phyloP scores from a whole-genome alignment of 2,888 invertebrate genomes.

The Ormyrus thymus region DNA sequence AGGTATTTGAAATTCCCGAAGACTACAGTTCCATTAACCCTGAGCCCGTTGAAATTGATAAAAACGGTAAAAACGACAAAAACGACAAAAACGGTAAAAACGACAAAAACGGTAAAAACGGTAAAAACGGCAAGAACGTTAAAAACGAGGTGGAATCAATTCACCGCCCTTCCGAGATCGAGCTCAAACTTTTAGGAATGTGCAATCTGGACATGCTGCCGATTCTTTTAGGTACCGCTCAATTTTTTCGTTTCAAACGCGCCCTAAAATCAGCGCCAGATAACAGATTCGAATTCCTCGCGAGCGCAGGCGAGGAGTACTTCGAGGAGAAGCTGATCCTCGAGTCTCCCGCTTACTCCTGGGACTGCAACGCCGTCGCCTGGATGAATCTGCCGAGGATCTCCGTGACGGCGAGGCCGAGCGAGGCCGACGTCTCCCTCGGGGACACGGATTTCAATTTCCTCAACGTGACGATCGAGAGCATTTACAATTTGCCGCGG shows the following conservation, averaged over 20 bases:
- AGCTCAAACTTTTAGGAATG: conserved; percentile 58
- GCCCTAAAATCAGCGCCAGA: too few species aligned
- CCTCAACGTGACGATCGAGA: conserved; percentile 65
- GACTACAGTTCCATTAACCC: neutral
- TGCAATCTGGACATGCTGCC: conserved; percentile 67
- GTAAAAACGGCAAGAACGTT: neutral
- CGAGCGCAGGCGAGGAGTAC: conserved; percentile 59
- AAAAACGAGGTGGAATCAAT: too few species aligned
- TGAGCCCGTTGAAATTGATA: too few species aligned
- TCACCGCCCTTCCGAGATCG: neutral
- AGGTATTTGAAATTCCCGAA: conserved; percentile 35
- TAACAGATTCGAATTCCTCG: too few species aligned
- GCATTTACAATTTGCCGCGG: conserved; percentile 63
- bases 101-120: neutral
- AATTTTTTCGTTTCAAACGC: too few species aligned
- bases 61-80: neutral
- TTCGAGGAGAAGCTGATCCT: conserved; percentile 61
- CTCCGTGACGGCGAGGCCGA: conserved; percentile 55
- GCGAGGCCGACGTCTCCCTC: conserved; percentile 50
- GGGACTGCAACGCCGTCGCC: conserved; percentile 55
- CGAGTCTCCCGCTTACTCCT: conserved; percentile 58
- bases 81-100: neutral
- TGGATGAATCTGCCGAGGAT: conserved; percentile 65
- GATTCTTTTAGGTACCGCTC: conserved; percentile 61
- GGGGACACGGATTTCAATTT: conserved; percentile 58